Evolutionary conservation across 1,140 invertebrate genomes (phyloP).

Genomic region (Drosophila melanica): DNA sequence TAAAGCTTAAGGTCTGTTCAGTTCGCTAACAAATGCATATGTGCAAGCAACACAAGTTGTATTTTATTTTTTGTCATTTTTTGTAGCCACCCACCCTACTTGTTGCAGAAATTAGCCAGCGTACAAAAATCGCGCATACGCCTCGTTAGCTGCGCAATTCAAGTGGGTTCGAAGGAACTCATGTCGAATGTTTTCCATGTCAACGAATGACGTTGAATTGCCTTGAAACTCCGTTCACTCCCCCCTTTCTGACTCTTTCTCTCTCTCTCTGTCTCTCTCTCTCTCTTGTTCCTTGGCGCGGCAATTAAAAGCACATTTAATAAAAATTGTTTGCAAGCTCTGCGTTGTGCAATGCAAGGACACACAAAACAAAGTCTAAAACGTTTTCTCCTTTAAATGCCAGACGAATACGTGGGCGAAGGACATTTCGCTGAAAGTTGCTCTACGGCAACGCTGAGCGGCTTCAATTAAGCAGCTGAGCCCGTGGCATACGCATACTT

Average conservation of each 20-base stretch:
- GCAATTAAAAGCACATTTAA: conserved; percentile 71
- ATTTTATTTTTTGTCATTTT: conserved; percentile 66
- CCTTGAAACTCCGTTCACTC: conserved; percentile 30
- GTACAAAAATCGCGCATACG: conserved; percentile 47
- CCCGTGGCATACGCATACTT: conserved; percentile 1
- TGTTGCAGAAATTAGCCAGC: conserved; percentile 53
- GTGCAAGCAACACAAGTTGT: conserved; percentile 12
- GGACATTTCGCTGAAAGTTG: conserved; percentile 2
- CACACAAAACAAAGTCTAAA: conserved; percentile 35
- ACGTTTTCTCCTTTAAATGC: conserved; percentile 19
- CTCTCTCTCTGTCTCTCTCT: neutral
- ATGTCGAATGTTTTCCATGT: conserved; percentile 16
- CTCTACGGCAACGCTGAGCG: neutral
- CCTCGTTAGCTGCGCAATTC: conserved; percentile 22
- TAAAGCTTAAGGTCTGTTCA: conserved; percentile 38
- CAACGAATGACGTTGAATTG: conserved; percentile 46
- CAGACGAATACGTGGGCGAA: conserved; percentile 14
- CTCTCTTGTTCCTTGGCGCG: conserved; percentile 32
- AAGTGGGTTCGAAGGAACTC: neutral
- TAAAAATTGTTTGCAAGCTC: conserved; percentile 62
- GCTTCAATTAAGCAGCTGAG: conserved; percentile 26
- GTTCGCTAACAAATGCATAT: conserved; percentile 14
- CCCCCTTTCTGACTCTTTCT: neutral
- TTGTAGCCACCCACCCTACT: conserved; percentile 3
- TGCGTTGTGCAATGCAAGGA: conserved; percentile 38